A percentile compares a stretch with the other conserved stretches of the same genome.
phyloP scores from a whole-genome alignment of 1,140 invertebrate species.

The Oncopodura yosiiana region DNA sequence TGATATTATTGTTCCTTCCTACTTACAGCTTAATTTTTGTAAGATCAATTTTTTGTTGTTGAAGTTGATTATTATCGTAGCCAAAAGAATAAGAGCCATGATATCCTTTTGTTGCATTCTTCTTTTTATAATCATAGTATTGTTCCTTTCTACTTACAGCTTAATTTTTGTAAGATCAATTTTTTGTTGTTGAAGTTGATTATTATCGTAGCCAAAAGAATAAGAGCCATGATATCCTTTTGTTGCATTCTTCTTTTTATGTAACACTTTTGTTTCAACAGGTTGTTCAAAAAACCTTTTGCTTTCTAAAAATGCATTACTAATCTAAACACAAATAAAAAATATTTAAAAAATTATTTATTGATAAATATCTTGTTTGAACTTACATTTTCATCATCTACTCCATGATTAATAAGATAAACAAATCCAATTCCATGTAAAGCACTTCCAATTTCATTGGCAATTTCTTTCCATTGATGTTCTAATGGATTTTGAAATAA shows the following conservation, averaged over 20 bases:
- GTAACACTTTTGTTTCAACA: conserved; percentile 10
- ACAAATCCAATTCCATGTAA: conserved; percentile 22
- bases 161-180: background rate
- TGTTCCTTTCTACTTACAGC: background rate
- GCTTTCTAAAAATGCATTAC: conserved; percentile 17
- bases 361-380: background rate
- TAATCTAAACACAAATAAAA: conserved; percentile 12
- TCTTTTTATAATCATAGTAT: background rate
- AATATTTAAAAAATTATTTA: background rate
- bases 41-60: no score
- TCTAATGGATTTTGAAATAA: background rate
- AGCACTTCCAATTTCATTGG: conserved; percentile 17
- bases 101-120: background rate
- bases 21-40: no score
- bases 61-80: no score
- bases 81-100: background rate
- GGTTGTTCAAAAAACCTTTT: conserved; percentile 25
- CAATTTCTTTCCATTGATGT: background rate
- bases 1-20: background rate
- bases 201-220: background rate
- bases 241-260: conserved; percentile 8
- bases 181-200: background rate
- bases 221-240: conserved; percentile 11
- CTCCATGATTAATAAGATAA: conserved; percentile 21
- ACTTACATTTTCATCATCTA: conserved; percentile 13